A percentile compares a stretch with the other conserved stretches of the same genome.
Conservation (phyloP, 1,140 invertebrate genomes). For the Drosophila rhopaloa region DNA sequence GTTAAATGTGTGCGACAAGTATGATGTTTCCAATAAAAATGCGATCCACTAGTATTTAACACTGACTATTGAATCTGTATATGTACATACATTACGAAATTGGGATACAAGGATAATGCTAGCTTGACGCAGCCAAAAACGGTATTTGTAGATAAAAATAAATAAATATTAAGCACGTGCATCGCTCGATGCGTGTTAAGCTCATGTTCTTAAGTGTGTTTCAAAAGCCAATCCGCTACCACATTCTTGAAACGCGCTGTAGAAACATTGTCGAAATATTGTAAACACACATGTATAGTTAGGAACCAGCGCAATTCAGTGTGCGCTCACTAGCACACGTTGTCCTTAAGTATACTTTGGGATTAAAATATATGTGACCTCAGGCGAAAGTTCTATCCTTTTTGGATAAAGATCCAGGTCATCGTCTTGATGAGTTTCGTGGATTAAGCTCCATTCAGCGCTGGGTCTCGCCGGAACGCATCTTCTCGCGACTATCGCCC, state of each 20-base stretch:
- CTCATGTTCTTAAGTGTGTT: conserved; percentile 15
- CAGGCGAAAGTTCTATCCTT: not conserved
- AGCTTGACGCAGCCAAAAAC: conserved; percentile 27
- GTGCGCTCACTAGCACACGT: conserved; percentile 22
- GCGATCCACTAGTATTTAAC: conserved; percentile 36
- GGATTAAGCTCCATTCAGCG: conserved; percentile 11
- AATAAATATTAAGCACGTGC: conserved; percentile 33
- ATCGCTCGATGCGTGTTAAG: conserved; percentile 9
- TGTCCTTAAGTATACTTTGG: conserved; percentile 38
- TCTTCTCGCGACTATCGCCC: conserved; percentile 64
- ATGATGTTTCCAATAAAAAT: conserved; percentile 21
- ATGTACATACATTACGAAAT: conserved; percentile 29
- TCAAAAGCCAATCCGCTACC: conserved; percentile 3
- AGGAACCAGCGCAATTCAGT: conserved; percentile 34
- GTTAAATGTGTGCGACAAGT: conserved; percentile 31
- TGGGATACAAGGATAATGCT: conserved; percentile 18
- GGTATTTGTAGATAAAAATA: conserved; percentile 22
- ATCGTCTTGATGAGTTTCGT: not conserved
- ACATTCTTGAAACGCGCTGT: conserved; percentile 1
- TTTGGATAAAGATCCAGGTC: not conserved
- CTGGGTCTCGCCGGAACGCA: conserved; percentile 50
- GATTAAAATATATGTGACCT: conserved; percentile 35
- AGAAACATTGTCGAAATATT: conserved; percentile 12
- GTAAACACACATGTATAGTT: conserved; percentile 13
- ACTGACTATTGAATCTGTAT: conserved; percentile 24